phyloP scores from a whole-genome alignment of 2,113 vertebrate genomes.

The Glareola pratincola region DNA sequence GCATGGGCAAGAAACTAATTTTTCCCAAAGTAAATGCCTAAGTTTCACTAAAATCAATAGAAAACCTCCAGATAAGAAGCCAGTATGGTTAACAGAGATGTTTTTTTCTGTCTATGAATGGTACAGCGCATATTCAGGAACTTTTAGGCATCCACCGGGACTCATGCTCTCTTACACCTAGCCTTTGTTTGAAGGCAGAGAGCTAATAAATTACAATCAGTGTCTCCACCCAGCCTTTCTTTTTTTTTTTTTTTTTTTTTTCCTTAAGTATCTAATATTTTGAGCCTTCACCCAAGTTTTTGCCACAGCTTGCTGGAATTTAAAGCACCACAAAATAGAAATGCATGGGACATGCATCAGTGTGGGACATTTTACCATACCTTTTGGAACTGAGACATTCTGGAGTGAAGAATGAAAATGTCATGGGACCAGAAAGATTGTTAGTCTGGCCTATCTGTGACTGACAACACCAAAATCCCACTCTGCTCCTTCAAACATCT shows the following conservation, averaged over 20 bases:
- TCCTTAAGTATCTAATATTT: neutral
- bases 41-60: neutral
- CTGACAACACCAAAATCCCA: neutral
- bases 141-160: neutral
- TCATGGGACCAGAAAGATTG: neutral
- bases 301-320: neutral
- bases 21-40: neutral
- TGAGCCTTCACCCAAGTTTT: neutral
- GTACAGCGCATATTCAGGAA: neutral
- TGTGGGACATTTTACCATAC: neutral
- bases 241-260: neutral
- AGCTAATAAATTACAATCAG: neutral
- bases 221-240: fast-evolving
- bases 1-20: neutral
- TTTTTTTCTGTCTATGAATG: too few species aligned
- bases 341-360: neutral
- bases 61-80: neutral
- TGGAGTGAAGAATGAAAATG: neutral
- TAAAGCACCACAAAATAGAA: neutral
- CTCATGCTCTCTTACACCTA: neutral
- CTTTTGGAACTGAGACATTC: neutral
- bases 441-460: neutral
- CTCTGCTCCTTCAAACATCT: neutral
- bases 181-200: neutral
- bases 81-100: neutral